These are phyloP conservation scores for Micoletzkya japonica DNA, from an alignment of 2,888 invertebrate genomes.

Conservation along the genomic window DNA sequence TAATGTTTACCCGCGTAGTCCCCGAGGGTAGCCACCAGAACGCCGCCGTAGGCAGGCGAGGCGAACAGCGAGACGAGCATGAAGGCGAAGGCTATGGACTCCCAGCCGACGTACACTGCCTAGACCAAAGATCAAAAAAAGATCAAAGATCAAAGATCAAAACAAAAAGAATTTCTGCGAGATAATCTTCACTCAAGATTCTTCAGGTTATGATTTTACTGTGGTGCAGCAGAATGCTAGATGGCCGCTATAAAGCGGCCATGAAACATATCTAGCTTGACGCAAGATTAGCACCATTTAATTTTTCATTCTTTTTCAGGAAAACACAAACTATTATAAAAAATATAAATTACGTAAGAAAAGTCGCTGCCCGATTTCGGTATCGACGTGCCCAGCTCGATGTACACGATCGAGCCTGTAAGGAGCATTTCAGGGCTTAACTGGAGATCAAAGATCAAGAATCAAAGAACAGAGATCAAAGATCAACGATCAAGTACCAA, in stretches of 20 bases:
- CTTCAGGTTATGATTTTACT: no score
- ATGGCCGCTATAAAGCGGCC: not conserved
- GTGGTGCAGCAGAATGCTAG: no score
- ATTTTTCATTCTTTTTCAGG: no score
- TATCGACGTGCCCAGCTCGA: not conserved
- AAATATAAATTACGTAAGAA: no score
- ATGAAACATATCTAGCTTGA: slow-evolving; percentile 1
- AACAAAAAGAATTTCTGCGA: no score
- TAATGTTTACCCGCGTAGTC: not conserved
- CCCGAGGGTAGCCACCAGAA: not conserved
- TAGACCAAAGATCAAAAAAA: no score
- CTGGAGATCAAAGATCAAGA: no score
- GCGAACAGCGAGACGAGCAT: not conserved
- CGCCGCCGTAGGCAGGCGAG: not conserved
- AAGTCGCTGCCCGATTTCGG: not conserved
- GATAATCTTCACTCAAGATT: no score
- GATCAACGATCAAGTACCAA: not conserved
- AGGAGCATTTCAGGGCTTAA: not conserved
- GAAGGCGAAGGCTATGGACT: not conserved
- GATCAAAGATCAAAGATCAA: no score
- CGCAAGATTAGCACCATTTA: no score
- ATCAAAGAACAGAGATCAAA: not conserved
- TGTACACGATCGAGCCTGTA: not conserved
- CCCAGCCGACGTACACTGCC: not conserved
- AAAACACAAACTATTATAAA: no score